Base-by-base conservation (phyloP, 92 coral and sea anemone species). In the Zoanthus gigantus region DNA sequence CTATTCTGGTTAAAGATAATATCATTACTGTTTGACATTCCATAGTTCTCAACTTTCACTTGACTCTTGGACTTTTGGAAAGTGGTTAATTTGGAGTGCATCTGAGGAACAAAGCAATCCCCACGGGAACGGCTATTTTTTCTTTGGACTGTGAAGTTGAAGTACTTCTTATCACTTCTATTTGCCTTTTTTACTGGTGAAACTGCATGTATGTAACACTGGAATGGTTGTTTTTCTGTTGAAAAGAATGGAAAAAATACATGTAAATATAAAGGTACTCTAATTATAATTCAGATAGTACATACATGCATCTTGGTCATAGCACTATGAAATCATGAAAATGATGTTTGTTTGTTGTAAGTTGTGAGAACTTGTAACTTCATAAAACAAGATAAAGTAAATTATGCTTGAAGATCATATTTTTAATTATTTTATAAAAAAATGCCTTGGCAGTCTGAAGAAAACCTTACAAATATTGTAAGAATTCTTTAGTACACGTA, bases 171-270 rank as follows among this genome's bases (percentile, higher is more conserved):
- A 30, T 79, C 79, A 16, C 79, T 78, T 48, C 66, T 87, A 74
- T 34, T 78, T 79, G 86, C 90, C 65, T 71, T 87, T 79, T 86
- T 87, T 68, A 87, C 73, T 48, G 90, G 90, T 66, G 85, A 87
- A 54, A 77, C 87, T 83, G 76, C 87, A 32, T 53, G 68, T 53
- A 71, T 83, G 76, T 57, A 83, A 72, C 67, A 76, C 82, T 54
- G 82, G 82, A 77, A 57, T 29, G 47, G 69, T 77, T 77, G 69
- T 77, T 77, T 77, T 77, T 77, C 82, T 77, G 52, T 77, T 77
- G 82, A 54, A 77, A 77, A 77, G 82, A 77, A 77, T 77, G 68
- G 82, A 77, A 54, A 77, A 52, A 77, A 77, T 77, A 76, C 81
- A 76, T 76, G 45, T 76, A 77, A 77, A 77, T 77, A 54, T 28